Conservation (phyloP, 2,888 invertebrate species). For the Belgica antarctica region DNA sequence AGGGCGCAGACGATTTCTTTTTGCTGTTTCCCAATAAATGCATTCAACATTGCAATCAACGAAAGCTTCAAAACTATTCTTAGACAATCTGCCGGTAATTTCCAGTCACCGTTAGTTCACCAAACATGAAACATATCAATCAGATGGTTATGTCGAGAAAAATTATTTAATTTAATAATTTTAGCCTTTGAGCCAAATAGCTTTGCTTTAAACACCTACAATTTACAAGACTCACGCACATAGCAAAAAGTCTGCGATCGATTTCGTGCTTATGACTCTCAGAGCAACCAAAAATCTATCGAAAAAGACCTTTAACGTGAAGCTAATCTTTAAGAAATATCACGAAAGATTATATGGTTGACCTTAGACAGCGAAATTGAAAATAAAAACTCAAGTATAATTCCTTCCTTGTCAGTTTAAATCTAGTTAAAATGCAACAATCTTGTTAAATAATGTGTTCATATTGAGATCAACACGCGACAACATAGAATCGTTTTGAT, state of each 20-base stretch:
- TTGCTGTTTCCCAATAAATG: not conserved
- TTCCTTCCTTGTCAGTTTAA: constrained; percentile 16
- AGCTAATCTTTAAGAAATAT: not conserved
- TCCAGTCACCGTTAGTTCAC: constrained; percentile 22
- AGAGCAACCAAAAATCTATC: not conserved
- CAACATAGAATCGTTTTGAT: too few relatives aligned
- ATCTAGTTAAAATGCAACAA: not conserved
- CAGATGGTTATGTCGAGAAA: constrained; percentile 21
- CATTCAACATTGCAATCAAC: too few relatives aligned
- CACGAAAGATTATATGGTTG: not conserved
- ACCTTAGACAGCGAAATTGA: not conserved
- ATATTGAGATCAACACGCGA: not conserved
- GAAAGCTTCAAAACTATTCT: too few relatives aligned
- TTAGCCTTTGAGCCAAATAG: not conserved
- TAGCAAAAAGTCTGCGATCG: not conserved
- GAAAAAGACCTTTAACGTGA: not conserved
- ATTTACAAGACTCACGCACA: constrained; percentile 12
- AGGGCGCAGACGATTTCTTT: constrained; percentile 12
- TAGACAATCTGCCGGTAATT: not conserved
- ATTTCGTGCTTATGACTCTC: not conserved
- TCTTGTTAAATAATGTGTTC: not conserved
- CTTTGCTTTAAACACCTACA: constrained; percentile 14
- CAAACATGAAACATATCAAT: constrained; percentile 1
- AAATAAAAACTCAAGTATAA: not conserved
- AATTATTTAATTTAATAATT: constrained; percentile 4